Conservation (phyloP, 2,797 vertebrate species). For the Cyprinella venusta region DNA sequence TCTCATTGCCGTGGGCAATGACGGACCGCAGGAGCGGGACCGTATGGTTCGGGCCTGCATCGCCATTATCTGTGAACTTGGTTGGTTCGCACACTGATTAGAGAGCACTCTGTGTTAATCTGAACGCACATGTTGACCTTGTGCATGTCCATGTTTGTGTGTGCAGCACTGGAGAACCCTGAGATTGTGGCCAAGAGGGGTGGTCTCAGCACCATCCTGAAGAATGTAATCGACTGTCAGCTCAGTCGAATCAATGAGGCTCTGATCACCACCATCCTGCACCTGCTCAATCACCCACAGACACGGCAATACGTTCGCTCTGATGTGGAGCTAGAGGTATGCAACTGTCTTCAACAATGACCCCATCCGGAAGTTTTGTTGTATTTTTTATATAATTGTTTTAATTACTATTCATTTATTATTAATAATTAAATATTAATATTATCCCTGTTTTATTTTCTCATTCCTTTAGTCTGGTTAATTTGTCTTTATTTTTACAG, state of each 20-base stretch:
- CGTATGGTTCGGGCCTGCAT: slow-evolving; percentile 98
- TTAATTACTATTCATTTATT: background rate
- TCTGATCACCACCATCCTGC: slow-evolving; percentile 96
- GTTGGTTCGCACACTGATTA: slow-evolving; percentile 71
- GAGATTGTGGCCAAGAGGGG: slow-evolving; percentile 95
- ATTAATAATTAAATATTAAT: background rate
- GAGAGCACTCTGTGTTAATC: background rate
- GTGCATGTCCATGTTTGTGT: background rate
- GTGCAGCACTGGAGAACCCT: slow-evolving; percentile 94
- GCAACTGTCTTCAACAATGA: background rate
- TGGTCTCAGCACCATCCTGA: slow-evolving; percentile 95
- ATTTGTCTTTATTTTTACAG: background rate
- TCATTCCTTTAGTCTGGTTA: background rate
- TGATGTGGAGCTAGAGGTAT: slow-evolving; percentile 96
- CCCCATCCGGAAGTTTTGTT: background rate
- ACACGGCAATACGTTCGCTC: slow-evolving; percentile 94
- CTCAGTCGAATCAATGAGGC: slow-evolving; percentile 98
- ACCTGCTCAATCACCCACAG: slow-evolving; percentile 97
- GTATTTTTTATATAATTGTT: background rate
- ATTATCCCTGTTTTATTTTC: background rate
- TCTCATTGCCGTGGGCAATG: slow-evolving; percentile 96
- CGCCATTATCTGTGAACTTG: slow-evolving; percentile 97
- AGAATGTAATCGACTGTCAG: slow-evolving; percentile 98
- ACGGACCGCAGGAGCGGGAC: slow-evolving; percentile 96
- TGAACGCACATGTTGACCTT: background rate